Conservation (phyloP, 2,797 vertebrate genomes). For the Botia almorhae region DNA sequence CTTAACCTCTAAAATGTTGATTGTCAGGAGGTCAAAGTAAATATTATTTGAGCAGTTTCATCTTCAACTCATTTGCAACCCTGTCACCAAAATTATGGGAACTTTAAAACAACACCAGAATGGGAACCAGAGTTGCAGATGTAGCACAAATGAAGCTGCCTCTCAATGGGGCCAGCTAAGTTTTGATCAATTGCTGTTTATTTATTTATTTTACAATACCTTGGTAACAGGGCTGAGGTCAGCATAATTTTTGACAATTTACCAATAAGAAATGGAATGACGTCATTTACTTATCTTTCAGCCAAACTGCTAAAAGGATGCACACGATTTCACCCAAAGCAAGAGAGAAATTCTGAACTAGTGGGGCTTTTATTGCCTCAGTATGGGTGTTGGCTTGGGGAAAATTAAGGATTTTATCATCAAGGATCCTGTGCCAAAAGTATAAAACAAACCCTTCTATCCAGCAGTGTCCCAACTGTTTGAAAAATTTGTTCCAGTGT, state of each 20-base stretch:
- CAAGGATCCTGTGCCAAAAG: not conserved
- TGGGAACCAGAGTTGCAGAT: too few relatives aligned
- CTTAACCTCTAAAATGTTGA: not conserved
- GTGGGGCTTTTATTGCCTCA: not conserved
- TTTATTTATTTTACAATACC: too few relatives aligned
- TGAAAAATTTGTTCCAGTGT: slow-evolving; percentile 8
- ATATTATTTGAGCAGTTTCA: not conserved
- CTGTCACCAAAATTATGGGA: too few relatives aligned
- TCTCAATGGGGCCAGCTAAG: too few relatives aligned
- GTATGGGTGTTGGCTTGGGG: not conserved
- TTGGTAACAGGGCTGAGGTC: not conserved
- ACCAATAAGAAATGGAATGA: too few relatives aligned
- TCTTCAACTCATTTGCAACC: not conserved
- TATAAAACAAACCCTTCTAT: not conserved
- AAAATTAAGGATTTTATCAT: not conserved
- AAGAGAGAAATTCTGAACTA: not conserved
- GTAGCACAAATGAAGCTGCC: too few relatives aligned
- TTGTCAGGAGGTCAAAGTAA: not conserved
- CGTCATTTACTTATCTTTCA: too few relatives aligned
- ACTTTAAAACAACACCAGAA: not conserved
- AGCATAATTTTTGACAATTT: too few relatives aligned
- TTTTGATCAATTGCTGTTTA: too few relatives aligned
- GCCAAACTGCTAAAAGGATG: too few relatives aligned
- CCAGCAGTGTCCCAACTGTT: not conserved
- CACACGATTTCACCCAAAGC: too few relatives aligned